Evolutionary conservation across 2,797 vertebrate genomes (phyloP).

Genomic region (Fistularia tabacaria): DNA sequence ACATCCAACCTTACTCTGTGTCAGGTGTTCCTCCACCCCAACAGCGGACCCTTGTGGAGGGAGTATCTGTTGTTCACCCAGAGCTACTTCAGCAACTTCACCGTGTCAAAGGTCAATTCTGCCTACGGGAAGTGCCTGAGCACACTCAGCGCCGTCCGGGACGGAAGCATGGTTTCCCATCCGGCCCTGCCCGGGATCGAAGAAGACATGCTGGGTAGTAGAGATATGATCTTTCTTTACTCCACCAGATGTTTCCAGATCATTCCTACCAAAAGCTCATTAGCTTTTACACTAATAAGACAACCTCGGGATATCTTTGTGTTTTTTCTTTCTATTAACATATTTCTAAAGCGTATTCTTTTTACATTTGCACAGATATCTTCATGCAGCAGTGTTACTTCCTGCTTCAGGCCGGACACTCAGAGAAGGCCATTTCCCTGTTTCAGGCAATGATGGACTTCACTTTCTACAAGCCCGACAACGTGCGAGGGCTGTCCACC

Average conservation of each 20-base stretch:
- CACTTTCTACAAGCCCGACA: conserved; percentile 89
- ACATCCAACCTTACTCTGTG: background rate
- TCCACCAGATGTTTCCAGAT: too few relatives aligned
- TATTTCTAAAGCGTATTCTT: background rate
- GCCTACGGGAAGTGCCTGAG: conserved; percentile 92
- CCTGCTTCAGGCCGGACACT: conserved; percentile 85
- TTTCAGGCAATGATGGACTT: conserved; percentile 90
- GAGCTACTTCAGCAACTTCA: conserved; percentile 92
- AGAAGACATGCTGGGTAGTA: conserved; percentile 85
- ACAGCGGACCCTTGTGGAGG: conserved; percentile 85
- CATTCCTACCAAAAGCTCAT: too few relatives aligned
- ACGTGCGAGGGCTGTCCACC: conserved; percentile 70
- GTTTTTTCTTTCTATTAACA: too few relatives aligned
- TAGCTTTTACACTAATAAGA: too few relatives aligned
- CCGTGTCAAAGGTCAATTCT: conserved; percentile 82
- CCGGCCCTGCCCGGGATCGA: conserved; percentile 82
- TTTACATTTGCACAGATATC: conserved; percentile 69
- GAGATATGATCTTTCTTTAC: background rate
- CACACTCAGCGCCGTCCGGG: conserved; percentile 85
- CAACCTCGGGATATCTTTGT: too few relatives aligned
- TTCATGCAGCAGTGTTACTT: conserved; percentile 89
- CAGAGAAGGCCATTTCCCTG: conserved; percentile 84
- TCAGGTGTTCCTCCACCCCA: conserved; percentile 90
- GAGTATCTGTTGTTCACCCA: conserved; percentile 90
- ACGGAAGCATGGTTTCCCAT: conserved; percentile 92